phyloP scores from a whole-genome alignment of 2,797 vertebrate genomes.

The Syngnathus acus region DNA sequence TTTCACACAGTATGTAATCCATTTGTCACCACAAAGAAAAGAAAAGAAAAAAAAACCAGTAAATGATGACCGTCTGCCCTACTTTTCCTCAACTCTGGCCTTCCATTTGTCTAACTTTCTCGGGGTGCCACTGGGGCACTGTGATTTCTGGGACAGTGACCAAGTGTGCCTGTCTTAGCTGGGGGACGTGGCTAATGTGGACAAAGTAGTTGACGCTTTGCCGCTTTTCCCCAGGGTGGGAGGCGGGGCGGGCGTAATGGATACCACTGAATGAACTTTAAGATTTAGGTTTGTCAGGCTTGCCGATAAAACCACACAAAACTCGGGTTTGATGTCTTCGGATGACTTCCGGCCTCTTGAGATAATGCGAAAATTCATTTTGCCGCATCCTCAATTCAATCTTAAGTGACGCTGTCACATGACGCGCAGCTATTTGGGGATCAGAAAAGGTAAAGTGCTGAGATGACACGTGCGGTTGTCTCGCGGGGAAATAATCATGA shows the following conservation, averaged over 20 bases:
- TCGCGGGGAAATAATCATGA: conserved; percentile 60
- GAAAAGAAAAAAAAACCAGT: conserved; percentile 46
- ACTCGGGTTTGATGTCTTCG: conserved; percentile 49
- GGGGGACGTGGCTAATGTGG: conserved; percentile 75
- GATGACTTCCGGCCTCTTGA: conserved; percentile 22
- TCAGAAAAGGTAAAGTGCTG: conserved; percentile 60
- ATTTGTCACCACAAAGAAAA: conserved; percentile 27
- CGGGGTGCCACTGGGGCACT: conserved; percentile 62
- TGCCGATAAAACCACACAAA: conserved; percentile 39
- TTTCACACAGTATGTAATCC: conserved; percentile 29
- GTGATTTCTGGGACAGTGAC: conserved; percentile 76
- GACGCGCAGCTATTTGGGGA: conserved; percentile 58
- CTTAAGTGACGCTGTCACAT: conserved; percentile 64
- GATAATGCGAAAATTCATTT: conserved; percentile 35
- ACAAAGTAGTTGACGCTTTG: conserved; percentile 71
- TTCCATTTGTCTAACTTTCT: conserved; percentile 75
- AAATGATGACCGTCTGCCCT: conserved; percentile 72
- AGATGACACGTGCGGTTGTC: conserved; percentile 62
- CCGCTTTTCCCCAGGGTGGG: conserved; percentile 61
- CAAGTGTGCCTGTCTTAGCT: conserved; percentile 73
- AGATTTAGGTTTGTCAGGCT: conserved; percentile 19
- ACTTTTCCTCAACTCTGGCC: conserved; percentile 65
- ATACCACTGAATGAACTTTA: background rate
- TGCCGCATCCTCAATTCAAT: conserved; percentile 46
- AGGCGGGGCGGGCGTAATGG: conserved; percentile 48